phyloP scores from a whole-genome alignment of 2,113 vertebrate genomes.

The Camarhynchus parvulus region DNA sequence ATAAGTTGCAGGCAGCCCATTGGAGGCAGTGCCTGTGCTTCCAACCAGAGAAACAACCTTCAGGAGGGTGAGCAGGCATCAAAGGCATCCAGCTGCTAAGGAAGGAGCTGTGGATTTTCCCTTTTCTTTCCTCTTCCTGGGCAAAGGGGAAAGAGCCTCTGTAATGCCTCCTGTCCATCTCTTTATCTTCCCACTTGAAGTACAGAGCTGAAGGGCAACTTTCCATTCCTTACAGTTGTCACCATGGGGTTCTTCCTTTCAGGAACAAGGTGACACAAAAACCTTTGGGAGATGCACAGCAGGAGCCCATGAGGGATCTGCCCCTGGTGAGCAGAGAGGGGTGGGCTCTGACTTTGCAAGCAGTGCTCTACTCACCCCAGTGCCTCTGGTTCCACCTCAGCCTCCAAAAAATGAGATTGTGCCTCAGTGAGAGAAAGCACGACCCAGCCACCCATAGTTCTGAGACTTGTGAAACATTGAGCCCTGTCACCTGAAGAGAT shows the following conservation, averaged over 20 bases:
- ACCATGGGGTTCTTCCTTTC: background rate
- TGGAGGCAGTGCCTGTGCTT: background rate
- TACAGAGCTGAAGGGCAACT: background rate
- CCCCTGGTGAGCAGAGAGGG: background rate
- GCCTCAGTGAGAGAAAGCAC: background rate
- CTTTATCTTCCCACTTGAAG: background rate
- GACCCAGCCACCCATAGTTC: background rate
- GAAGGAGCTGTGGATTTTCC: background rate
- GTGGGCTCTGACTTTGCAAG: background rate
- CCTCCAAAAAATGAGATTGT: background rate
- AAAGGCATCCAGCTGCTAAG: background rate
- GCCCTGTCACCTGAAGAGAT: background rate
- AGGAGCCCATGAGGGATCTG: background rate
- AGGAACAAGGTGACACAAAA: background rate
- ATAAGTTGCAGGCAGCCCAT: background rate
- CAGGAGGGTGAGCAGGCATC: accelerated
- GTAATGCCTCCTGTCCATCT: background rate
- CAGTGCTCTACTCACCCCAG: background rate
- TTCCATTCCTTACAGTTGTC: background rate
- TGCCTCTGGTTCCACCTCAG: background rate
- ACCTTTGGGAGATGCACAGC: background rate
- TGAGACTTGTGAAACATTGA: background rate
- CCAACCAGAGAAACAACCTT: background rate
- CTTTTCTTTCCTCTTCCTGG: background rate
- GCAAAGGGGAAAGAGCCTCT: background rate